phyloP scores from a whole-genome alignment of 1,140 invertebrate genomes.

The Goniozus legneri region DNA sequence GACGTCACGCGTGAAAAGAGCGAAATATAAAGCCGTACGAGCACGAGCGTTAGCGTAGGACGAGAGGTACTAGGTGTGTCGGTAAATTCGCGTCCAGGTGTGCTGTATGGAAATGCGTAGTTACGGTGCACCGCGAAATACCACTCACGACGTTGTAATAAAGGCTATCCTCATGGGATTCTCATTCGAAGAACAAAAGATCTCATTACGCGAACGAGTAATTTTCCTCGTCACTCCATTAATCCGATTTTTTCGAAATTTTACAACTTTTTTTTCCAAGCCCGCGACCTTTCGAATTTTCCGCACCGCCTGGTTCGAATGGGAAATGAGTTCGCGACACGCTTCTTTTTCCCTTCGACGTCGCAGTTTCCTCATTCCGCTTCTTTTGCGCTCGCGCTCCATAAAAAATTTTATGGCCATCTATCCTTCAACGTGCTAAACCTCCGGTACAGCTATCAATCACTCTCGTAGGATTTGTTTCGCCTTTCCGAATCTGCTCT shows the following conservation, averaged over 20 bases:
- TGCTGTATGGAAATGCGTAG: conserved; percentile 34
- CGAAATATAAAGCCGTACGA: conserved; percentile 49
- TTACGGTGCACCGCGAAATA: conserved; percentile 11
- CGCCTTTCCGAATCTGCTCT: not conserved
- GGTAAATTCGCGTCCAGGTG: conserved; percentile 12
- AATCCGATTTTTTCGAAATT: not conserved
- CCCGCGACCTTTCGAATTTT: not conserved
- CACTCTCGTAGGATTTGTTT: not conserved
- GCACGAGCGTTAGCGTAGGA: too few relatives aligned
- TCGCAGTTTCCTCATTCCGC: not conserved
- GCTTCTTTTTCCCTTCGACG: not conserved
- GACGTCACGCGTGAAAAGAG: conserved; percentile 52
- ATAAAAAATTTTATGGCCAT: not conserved
- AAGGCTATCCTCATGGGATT: conserved; percentile 17
- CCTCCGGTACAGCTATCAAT: not conserved
- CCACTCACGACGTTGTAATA: conserved; percentile 23
- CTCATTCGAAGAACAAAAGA: conserved; percentile 11
- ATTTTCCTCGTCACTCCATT: not conserved
- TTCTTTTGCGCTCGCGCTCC: not conserved
- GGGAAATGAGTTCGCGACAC: not conserved
- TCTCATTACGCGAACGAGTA: not conserved
- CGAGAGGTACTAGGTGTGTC: conserved; percentile 21
- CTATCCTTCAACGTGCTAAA: not conserved
- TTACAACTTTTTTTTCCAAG: too few relatives aligned
- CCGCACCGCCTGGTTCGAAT: not conserved